phyloP scores from a whole-genome alignment of 2,797 vertebrate species.

The Enteromius anoplus region DNA sequence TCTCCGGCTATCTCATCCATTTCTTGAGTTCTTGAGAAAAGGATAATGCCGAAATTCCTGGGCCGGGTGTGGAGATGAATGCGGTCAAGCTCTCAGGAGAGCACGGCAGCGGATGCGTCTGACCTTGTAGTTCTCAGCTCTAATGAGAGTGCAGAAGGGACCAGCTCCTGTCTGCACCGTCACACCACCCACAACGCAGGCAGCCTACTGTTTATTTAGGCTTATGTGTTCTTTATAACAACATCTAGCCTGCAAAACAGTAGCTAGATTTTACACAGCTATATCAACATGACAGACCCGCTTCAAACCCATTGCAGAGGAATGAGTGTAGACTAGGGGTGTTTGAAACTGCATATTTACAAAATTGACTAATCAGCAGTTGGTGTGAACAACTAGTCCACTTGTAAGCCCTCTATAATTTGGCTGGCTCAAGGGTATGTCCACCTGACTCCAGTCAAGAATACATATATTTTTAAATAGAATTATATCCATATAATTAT shows the following conservation, averaged over 20 bases:
- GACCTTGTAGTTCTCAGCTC: conserved; percentile 18
- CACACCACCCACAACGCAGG: conserved; percentile 3
- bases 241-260: background rate
- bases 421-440: background rate
- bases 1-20: conserved; percentile 20
- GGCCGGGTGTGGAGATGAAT: background rate
- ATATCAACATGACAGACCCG: background rate
- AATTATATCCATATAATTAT: background rate
- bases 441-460: background rate
- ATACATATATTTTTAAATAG: background rate
- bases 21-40: conserved; percentile 3
- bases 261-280: background rate
- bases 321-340: background rate
- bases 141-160: conserved; percentile 26
- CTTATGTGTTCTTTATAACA: conserved; percentile 3
- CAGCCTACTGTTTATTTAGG: conserved; percentile 13
- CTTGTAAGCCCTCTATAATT: conserved; percentile 25
- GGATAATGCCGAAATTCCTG: conserved; percentile 31
- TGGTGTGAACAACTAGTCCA: conserved; percentile 1
- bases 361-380: background rate
- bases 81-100: conserved; percentile 25
- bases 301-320: background rate
- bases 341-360: background rate
- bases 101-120: background rate
- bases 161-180: conserved; percentile 32